A percentile compares a stretch with the other conserved stretches of the same genome.
phyloP scores from a whole-genome alignment of 2,888 invertebrate genomes.

The Frankliniella fusca region DNA sequence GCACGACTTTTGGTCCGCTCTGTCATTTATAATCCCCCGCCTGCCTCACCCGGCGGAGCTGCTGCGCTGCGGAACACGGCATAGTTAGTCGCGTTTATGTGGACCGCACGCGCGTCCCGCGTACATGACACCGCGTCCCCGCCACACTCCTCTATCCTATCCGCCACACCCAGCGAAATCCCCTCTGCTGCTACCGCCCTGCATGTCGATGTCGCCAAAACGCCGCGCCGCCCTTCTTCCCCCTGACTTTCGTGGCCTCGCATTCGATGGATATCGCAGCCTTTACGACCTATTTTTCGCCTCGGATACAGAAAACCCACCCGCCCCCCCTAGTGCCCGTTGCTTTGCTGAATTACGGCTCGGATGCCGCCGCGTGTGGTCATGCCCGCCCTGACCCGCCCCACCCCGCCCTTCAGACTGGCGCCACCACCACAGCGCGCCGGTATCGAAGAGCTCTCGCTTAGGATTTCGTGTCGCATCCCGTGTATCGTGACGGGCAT shows the following conservation, averaged over 20 bases:
- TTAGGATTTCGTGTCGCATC: constrained; percentile 8
- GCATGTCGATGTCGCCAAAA: not conserved
- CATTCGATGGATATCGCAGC: not conserved
- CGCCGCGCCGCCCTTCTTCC: not conserved
- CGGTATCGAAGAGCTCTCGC: not conserved
- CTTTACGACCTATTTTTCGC: not conserved
- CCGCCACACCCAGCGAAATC: too few species aligned
- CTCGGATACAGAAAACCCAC: too few species aligned
- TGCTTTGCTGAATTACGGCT: too few species aligned
- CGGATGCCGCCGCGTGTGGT: not conserved
- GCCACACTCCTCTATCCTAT: not conserved
- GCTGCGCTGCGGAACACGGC: too few species aligned
- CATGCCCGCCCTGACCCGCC: not conserved
- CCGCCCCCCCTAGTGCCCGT: too few species aligned
- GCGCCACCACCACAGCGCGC: not conserved
- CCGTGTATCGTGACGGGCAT: constrained; percentile 6
- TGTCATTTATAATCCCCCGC: too few species aligned
- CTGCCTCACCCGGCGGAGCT: too few species aligned
- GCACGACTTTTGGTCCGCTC: too few species aligned
- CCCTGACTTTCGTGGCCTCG: not conserved
- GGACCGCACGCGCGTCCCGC: too few species aligned
- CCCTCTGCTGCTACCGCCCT: too few species aligned
- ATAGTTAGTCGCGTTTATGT: too few species aligned
- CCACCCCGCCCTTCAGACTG: not conserved
- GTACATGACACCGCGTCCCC: not conserved